A percentile compares a stretch with the other conserved stretches of the same genome.
phyloP scores from a whole-genome alignment of 2,797 vertebrate species.

The Rhabdophis nuchalis region DNA sequence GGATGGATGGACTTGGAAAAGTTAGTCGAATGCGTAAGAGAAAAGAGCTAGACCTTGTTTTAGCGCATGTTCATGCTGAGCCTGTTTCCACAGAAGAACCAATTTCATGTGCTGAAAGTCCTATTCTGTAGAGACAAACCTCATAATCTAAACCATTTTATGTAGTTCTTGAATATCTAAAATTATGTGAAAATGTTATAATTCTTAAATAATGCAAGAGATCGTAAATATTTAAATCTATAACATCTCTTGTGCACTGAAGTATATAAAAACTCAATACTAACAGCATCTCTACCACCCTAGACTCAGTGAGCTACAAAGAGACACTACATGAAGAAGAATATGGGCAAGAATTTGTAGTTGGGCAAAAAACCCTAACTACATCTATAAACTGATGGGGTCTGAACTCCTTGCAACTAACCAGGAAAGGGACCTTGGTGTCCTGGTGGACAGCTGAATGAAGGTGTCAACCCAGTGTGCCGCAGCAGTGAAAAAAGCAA shows the following conservation, averaged over 20 bases:
- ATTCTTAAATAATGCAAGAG: conserved; percentile 6
- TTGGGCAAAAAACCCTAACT: no score
- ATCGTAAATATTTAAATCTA: conserved; percentile 20
- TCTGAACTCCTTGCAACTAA: no score
- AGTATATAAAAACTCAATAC: background rate
- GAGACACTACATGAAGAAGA: background rate
- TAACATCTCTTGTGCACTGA: background rate
- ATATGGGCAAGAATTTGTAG: no score
- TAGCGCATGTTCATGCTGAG: no score
- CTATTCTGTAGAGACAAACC: background rate
- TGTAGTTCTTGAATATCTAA: background rate
- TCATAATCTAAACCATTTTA: background rate
- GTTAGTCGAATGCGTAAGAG: background rate
- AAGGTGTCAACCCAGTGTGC: no score
- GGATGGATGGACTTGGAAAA: background rate
- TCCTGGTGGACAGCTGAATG: no score
- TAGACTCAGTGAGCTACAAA: background rate
- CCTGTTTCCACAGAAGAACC: background rate
- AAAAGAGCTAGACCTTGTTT: background rate
- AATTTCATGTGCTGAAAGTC: background rate
- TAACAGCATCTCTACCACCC: background rate
- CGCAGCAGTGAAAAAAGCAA: no score
- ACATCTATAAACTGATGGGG: no score
- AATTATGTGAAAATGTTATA: background rate
- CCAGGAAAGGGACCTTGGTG: no score